Percentiles rank a stretch among this genome's conserved stretches.
phyloP scores from a whole-genome alignment of 2,113 vertebrate genomes.

The Barbus barbus region DNA sequence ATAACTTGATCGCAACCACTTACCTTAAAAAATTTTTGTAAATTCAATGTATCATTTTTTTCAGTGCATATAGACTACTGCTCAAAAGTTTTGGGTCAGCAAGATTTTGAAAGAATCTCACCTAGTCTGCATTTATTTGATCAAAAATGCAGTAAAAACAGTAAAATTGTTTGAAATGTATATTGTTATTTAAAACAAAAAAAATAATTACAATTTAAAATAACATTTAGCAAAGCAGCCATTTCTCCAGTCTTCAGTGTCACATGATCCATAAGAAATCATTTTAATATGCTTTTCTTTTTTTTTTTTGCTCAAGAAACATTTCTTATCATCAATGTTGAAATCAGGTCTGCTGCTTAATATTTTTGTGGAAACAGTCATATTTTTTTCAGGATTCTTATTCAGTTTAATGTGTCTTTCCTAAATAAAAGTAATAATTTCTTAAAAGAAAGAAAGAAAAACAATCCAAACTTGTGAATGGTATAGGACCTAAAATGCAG shows the following conservation, averaged over 20 bases:
- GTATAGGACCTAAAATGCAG: neutral
- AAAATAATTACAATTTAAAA: neutral
- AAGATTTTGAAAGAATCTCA: neutral
- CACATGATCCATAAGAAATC: neutral
- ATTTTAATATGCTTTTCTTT: neutral
- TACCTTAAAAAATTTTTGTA: too few relatives aligned
- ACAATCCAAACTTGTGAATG: neutral
- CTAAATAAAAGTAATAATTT: neutral
- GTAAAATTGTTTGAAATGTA: neutral
- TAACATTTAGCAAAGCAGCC: neutral
- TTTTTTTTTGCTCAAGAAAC: too few relatives aligned
- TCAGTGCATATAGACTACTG: neutral
- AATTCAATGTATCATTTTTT: too few relatives aligned
- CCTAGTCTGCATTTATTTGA: neutral
- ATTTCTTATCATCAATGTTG: neutral
- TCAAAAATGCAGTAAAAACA: neutral
- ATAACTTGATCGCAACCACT: too few relatives aligned
- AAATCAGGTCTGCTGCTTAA: neutral
- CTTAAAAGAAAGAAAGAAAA: neutral
- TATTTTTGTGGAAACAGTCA: neutral
- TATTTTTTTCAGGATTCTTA: neutral
- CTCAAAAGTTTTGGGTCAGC: neutral
- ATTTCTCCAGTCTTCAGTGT: neutral
- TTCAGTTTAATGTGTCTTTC: neutral
- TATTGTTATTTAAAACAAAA: neutral